phyloP scores from a whole-genome alignment of 37 sponge, comb jelly and placozoan genomes.

The Corticium candelabrum region DNA sequence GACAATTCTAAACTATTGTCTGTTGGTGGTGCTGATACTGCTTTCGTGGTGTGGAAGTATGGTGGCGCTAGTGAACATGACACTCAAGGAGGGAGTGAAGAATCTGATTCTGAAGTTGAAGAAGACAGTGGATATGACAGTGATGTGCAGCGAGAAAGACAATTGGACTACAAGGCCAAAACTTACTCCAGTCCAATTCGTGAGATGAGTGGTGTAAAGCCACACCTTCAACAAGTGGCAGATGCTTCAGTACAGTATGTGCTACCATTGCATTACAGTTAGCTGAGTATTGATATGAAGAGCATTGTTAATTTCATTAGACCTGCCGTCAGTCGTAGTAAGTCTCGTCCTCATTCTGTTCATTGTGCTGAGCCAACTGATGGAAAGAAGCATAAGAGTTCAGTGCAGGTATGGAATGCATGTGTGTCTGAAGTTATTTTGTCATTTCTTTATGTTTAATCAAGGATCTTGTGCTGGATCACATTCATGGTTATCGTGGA shows the following conservation, averaged over 20 bases:
- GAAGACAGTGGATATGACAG: conserved; percentile 95
- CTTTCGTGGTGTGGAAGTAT: conserved; percentile 76
- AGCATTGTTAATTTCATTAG: too few species aligned
- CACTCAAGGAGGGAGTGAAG: conserved; percentile 60
- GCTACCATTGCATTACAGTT: too few species aligned
- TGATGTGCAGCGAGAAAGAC: conserved; percentile 88
- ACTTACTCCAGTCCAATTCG: conserved; percentile 72
- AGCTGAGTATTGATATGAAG: too few species aligned
- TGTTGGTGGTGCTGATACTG: conserved; percentile 82
- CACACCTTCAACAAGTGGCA: conserved; percentile 6
- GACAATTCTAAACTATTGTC: conserved; percentile 65
- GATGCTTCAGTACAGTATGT: not conserved
- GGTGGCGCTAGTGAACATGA: not conserved
- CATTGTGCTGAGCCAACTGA: too few species aligned
- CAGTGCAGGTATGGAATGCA: not conserved
- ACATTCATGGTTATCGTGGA: conserved; percentile 91
- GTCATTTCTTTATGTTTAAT: not conserved
- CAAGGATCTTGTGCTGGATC: conserved; percentile 69
- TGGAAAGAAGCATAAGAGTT: too few species aligned
- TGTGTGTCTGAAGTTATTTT: not conserved
- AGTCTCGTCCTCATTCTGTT: too few species aligned
- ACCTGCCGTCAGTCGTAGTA: too few species aligned
- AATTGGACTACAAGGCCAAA: conserved; percentile 74
- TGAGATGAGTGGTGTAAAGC: conserved; percentile 34
- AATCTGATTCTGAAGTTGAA: conserved; percentile 79